Base-by-base conservation (phyloP, 1,140 invertebrate species). In the Araneus ventricosus region DNA sequence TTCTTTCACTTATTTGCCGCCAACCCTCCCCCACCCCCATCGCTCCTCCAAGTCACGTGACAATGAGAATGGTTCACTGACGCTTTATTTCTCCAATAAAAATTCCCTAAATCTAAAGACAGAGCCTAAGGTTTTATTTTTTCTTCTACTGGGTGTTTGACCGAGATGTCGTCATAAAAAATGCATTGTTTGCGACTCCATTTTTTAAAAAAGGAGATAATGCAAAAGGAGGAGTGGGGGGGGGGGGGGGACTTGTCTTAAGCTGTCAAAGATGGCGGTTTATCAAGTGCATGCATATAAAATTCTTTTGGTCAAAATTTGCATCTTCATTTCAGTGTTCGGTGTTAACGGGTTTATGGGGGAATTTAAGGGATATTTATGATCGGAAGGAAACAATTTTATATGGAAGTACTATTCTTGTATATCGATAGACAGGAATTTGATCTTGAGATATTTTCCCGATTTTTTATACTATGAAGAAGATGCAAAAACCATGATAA, bases 141-240 rank as follows among this genome's bases (percentile, higher is more conserved):
- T 45, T 39, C n/a, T 5, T 41, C 37, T 24, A 27, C 27, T 82
- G 27, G 80, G 80, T 82, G 41, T 39, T 82, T 82, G 80, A 82
- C 80, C 80, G 80, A 82, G 80, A 41, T 82, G 7, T 82, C 14
- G 37, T n/a, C 80, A 82, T 45, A 75, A 45, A 82, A 82, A 82
- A 82, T 45, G 80, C 80, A 82, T 82, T 82, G 80, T 82, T 82
- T 82, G 80, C 80, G 27, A 34, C 70, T 75, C 70, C 70, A 75
- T 75, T 75, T 37, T 20, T 14, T 4, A 52, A 52, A 14, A 52
- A 52, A 14, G 45, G 10, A 75, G 37, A 75, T 30, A 37, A 75
- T 14, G 37, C 17, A 75, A 34, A 17, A 30, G 17, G 20, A 75
- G 17, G 27, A 10, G 30, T 2, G 27, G 67, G 30, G 67, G 2